phyloP scores from a whole-genome alignment of 1,140 invertebrate genomes.

The Andricus grossulariae region DNA sequence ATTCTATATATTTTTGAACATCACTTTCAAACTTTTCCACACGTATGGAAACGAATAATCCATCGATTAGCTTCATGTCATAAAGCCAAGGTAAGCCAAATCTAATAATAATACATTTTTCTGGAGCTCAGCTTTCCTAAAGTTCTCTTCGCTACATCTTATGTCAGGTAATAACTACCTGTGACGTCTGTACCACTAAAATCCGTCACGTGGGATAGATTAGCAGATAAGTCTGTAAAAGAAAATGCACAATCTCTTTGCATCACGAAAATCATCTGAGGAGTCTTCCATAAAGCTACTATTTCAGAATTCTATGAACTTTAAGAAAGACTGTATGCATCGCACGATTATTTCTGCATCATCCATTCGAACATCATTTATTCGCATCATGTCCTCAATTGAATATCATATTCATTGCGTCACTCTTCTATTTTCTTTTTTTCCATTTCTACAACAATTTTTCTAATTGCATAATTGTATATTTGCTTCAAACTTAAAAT shows the following conservation, averaged over 20 bases:
- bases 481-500: neutral
- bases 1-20: neutral
- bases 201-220: neutral
- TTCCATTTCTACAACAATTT: slow-evolving; percentile 10
- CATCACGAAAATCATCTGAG: too few species aligned
- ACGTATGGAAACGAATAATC: slow-evolving; percentile 31
- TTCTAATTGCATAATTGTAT: neutral
- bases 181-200: neutral
- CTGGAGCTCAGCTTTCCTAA: slow-evolving; percentile 53
- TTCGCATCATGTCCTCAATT: slow-evolving; percentile 19
- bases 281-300: too few species aligned
- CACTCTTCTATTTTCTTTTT: slow-evolving; percentile 14
- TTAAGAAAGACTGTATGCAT: slow-evolving; percentile 14
- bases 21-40: slow-evolving; percentile 34
- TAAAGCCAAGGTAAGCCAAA: slow-evolving; percentile 63
- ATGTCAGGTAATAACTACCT: slow-evolving; percentile 8
- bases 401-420: slow-evolving; percentile 20
- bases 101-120: slow-evolving; percentile 52
- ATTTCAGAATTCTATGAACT: too few species aligned
- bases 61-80: slow-evolving; percentile 54
- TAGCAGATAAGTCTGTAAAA: neutral
- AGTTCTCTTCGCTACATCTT: slow-evolving; percentile 50
- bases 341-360: slow-evolving; percentile 6
- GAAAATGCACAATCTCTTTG: too few species aligned
- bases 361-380: slow-evolving; percentile 2